phyloP scores from a whole-genome alignment of 2,113 vertebrate genomes.

The Cyprichromis sp. region DNA sequence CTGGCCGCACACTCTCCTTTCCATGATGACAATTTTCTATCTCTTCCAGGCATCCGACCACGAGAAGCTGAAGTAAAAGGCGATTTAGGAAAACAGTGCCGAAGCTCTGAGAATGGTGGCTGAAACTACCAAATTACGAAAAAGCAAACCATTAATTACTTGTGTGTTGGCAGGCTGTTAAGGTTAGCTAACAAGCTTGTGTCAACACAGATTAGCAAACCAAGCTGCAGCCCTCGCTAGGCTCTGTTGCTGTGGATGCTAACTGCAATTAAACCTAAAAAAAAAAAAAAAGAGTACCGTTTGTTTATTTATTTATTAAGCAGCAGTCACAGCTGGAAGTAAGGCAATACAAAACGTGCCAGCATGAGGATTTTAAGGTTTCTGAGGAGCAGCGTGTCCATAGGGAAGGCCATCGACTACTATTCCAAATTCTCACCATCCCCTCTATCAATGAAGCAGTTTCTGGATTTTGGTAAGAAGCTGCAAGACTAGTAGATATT shows the following conservation, averaged over 20 bases:
- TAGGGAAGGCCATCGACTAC: slow-evolving; percentile 71
- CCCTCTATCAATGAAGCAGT: slow-evolving; percentile 79
- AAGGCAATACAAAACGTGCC: neutral
- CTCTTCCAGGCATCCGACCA: neutral
- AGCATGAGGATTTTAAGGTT: slow-evolving; percentile 70
- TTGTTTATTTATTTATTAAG: neutral
- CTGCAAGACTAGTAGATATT: neutral
- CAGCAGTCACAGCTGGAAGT: neutral
- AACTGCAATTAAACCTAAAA: neutral
- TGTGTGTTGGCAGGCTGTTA: neutral
- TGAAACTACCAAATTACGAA: neutral
- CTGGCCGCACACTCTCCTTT: neutral
- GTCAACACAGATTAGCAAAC: neutral
- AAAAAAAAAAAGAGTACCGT: neutral
- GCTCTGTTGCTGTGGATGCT: neutral
- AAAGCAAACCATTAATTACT: neutral
- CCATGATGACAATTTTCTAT: neutral
- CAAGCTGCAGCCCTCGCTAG: neutral
- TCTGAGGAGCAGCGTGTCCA: slow-evolving; percentile 60
- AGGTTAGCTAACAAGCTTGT: slow-evolving; percentile 7
- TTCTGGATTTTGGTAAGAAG: slow-evolving; percentile 77
- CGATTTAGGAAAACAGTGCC: neutral
- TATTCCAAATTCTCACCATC: slow-evolving; percentile 78
- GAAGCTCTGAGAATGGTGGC: neutral
- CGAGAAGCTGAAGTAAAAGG: neutral